Base-by-base conservation (phyloP, 2,888 invertebrate species). In the Nymphalis polychloros region DNA sequence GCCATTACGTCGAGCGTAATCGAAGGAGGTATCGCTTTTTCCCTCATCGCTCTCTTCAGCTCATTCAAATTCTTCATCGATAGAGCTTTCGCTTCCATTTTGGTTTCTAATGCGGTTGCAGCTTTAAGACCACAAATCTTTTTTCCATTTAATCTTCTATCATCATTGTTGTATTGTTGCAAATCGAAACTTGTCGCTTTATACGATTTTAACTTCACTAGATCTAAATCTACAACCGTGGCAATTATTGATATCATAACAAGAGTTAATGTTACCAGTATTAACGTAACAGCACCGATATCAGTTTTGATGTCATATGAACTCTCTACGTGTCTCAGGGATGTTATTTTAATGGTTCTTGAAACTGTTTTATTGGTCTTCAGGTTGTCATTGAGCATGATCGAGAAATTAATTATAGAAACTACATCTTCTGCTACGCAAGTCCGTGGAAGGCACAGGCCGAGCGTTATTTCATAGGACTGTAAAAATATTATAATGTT, bases 361-460 rank as follows among this genome's bases (percentile, higher is more conserved):
- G 90, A 87, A 1, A 87, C 75, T 1, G 89, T 85, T 64, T 81
- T 85, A 72, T 88, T 89, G 8, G 84, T 79, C 67, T 87, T 86
- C 47, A 89, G 77, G 67, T 90, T 87, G 67, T 91, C 90, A 70
- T 87, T 90, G 52, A 92, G 83, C 82, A 89, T 89, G 23, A 89
- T 84, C 19, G 92, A 90, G 76, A 93, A 93, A 69, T 88, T 86
- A n/a, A 94, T 77, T 47, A 94, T 80, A 2, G 89, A 85, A 23
- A 84, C 79, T 0, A 93, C 81, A 74, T 94, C 93, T 0, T 86
- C 79, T 0, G 82, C 72, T 0, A 78, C 75, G 75, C 94, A 94
- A 46, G 89, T 85, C 1, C 84, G 79, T 1, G 94, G 94, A 27
- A 94, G 75, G 67, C 94, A 94, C 5, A 93, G 76, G 0, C 93